Evolutionary conservation across 2,888 invertebrate genomes (phyloP).

Genomic region (Watsonalla binaria): DNA sequence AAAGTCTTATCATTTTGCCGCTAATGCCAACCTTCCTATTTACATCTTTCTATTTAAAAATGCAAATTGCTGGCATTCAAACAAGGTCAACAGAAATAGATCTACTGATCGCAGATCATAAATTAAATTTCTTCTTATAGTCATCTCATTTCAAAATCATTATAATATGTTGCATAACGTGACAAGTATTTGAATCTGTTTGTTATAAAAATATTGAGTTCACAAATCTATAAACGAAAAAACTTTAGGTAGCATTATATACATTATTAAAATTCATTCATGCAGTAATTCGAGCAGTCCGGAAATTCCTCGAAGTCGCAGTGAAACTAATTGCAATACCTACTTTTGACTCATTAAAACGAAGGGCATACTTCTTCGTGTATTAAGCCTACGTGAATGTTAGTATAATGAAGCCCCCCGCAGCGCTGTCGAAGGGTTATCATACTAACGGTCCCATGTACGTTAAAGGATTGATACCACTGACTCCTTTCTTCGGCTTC

Average conservation of each 20-base stretch:
- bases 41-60: not conserved
- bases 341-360: not conserved
- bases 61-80: no score
- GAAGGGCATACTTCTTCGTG: no score
- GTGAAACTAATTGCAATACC: not conserved
- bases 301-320: not conserved
- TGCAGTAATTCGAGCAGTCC: not conserved
- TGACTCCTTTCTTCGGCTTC: slow-evolving; percentile 12
- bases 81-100: no score
- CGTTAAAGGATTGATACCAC: not conserved
- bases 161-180: no score
- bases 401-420: no score
- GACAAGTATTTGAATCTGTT: no score
- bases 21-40: not conserved
- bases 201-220: no score
- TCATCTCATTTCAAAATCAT: no score
- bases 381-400: no score
- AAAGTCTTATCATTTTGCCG: not conserved
- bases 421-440: not conserved
- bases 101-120: no score
- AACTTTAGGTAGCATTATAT: not conserved
- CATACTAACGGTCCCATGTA: not conserved
- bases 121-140: no score
- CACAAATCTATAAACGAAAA: no score
- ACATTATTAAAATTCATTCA: not conserved